These are phyloP conservation scores for Antidorcas marsupialis DNA, from an alignment of 2,113 vertebrate genomes.

Conservation along the genomic window DNA sequence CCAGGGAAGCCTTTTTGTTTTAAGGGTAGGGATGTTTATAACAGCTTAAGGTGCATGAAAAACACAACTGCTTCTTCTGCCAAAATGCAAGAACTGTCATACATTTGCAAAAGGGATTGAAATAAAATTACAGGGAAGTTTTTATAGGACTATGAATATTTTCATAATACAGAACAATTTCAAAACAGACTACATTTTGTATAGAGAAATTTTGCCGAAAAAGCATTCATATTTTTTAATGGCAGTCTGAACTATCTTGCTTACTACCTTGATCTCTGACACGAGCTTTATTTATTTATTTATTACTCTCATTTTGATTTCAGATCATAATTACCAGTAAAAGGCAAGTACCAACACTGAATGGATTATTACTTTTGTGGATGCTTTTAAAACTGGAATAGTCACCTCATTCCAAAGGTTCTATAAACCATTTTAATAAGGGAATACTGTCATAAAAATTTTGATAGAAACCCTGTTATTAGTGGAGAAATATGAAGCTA, in stretches of 20 bases:
- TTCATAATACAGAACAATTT: conserved; percentile 18
- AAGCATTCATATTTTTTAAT: conserved; percentile 21
- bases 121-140: not conserved
- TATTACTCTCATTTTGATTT: conserved; percentile 56
- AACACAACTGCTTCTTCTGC: not conserved
- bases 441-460: conserved; percentile 45
- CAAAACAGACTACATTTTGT: conserved; percentile 34
- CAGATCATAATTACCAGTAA: conserved; percentile 65
- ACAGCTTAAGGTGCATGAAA: not conserved
- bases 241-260: not conserved
- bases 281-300: conserved; percentile 57
- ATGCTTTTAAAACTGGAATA: conserved; percentile 55
- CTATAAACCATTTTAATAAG: conserved; percentile 57
- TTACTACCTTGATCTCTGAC: conserved; percentile 49
- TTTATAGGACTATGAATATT: conserved; percentile 13
- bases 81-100: not conserved
- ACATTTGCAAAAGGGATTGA: conserved; percentile 1
- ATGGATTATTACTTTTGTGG: conserved; percentile 17
- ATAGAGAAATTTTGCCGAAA: not conserved
- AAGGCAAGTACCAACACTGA: conserved; percentile 57
- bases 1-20: not conserved
- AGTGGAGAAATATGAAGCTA: not conserved
- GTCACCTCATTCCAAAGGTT: conserved; percentile 42
- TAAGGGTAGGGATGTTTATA: not conserved
- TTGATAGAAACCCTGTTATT: not conserved